phyloP scores from a whole-genome alignment of 2,888 invertebrate genomes.

The Pollenia angustigena region DNA sequence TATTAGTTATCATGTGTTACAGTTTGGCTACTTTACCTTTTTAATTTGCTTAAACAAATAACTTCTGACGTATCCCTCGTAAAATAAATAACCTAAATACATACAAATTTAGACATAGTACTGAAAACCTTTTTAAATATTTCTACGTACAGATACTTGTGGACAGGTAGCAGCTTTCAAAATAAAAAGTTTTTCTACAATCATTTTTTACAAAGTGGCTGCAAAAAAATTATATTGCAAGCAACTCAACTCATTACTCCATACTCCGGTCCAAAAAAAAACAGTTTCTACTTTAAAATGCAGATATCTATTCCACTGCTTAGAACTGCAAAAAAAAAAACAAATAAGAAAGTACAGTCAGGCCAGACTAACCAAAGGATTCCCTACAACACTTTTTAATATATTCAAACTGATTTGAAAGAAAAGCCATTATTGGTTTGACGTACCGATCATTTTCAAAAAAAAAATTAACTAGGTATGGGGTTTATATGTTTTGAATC shows the following conservation, averaged over 20 bases:
- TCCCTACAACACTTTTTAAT: no score
- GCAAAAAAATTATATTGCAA: conserved; percentile 18
- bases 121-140: not conserved
- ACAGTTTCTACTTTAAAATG: not conserved
- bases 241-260: conserved; percentile 7
- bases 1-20: no score
- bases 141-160: not conserved
- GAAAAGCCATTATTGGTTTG: no score
- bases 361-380: no score
- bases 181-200: conserved; percentile 1
- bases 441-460: no score
- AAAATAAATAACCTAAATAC: not conserved
- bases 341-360: no score
- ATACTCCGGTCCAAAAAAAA: not conserved
- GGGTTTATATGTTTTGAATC: no score
- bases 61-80: not conserved
- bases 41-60: not conserved
- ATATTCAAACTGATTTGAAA: no score
- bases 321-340: not conserved
- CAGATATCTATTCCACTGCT: not conserved
- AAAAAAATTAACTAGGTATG: no score
- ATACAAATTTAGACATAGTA: not conserved
- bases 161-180: conserved; percentile 29
- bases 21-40: no score
- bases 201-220: conserved; percentile 13